Conservation (phyloP, 64 coral and sea anemone species). For the Platygyra sinensis region DNA sequence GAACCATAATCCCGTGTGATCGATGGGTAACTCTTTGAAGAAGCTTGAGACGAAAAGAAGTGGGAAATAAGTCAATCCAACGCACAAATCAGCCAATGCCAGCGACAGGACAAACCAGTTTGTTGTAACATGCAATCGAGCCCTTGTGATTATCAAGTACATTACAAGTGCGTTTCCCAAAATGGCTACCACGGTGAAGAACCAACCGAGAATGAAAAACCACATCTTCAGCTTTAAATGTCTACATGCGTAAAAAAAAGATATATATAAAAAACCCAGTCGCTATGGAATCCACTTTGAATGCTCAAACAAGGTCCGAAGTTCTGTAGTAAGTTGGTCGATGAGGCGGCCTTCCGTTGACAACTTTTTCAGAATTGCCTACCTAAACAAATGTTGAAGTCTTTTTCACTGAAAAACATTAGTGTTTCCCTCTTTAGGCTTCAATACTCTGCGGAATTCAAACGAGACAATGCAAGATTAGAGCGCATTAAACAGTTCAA, state of each 20-base stretch:
- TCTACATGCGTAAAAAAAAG: not conserved
- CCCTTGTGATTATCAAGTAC: conserved; percentile 5
- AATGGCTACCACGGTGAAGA: not conserved
- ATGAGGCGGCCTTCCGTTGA: no score
- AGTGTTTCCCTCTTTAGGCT: no score
- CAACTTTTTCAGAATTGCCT: no score
- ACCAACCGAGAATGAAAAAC: conserved; percentile 18
- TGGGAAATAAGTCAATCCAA: conserved; percentile 18
- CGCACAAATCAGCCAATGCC: conserved; percentile 27
- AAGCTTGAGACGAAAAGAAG: not conserved
- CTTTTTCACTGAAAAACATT: no score
- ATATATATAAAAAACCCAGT: not conserved
- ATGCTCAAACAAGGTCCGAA: no score
- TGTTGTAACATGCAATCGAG: not conserved
- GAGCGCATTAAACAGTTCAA: no score
- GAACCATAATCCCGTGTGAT: conserved; percentile 22
- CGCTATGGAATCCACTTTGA: not conserved
- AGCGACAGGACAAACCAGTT: conserved; percentile 36
- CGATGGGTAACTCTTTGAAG: not conserved
- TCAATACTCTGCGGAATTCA: no score
- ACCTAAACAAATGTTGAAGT: no score
- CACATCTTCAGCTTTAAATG: not conserved
- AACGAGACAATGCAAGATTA: no score
- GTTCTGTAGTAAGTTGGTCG: no score
- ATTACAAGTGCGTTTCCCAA: not conserved